Evolutionary conservation across 2,888 invertebrate species (phyloP).

Genomic region (Amiota communis): DNA sequence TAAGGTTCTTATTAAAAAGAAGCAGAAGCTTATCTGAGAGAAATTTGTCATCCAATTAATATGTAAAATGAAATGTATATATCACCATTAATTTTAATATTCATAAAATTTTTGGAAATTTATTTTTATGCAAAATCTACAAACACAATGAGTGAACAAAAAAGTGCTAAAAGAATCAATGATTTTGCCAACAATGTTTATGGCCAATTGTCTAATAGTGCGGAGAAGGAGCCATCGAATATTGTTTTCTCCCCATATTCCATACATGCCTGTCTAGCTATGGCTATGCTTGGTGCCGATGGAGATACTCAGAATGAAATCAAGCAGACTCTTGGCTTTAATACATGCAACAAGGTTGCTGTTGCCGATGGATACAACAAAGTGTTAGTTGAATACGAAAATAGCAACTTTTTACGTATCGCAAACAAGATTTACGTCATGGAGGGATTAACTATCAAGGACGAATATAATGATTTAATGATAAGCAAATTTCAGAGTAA

Average conservation of each 20-base stretch:
- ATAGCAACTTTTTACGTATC: slow-evolving; percentile 71
- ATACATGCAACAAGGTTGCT: not conserved
- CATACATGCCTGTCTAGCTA: not conserved
- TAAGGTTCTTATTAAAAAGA: too few relatives aligned
- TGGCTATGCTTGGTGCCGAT: not conserved
- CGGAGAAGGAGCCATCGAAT: not conserved
- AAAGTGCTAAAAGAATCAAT: too few relatives aligned
- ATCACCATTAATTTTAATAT: too few relatives aligned
- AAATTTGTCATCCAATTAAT: too few relatives aligned
- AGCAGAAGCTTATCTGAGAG: too few relatives aligned
- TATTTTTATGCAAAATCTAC: too few relatives aligned
- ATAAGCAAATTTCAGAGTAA: slow-evolving; percentile 78
- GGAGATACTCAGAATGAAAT: slow-evolving; percentile 3
- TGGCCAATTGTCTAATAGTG: not conserved
- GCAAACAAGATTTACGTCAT: slow-evolving; percentile 83
- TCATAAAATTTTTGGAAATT: too few relatives aligned
- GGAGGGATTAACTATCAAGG: slow-evolving; percentile 75
- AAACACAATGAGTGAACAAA: too few relatives aligned
- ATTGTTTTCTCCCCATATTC: slow-evolving; percentile 14
- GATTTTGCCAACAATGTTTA: not conserved
- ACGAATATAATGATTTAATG: slow-evolving; percentile 76
- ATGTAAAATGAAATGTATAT: too few relatives aligned
- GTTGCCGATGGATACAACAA: slow-evolving; percentile 21
- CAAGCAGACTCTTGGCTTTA: not conserved
- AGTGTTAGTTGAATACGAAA: slow-evolving; percentile 45